Conservation (phyloP, 2,113 vertebrate genomes). For the Glaucidium brasilianum region DNA sequence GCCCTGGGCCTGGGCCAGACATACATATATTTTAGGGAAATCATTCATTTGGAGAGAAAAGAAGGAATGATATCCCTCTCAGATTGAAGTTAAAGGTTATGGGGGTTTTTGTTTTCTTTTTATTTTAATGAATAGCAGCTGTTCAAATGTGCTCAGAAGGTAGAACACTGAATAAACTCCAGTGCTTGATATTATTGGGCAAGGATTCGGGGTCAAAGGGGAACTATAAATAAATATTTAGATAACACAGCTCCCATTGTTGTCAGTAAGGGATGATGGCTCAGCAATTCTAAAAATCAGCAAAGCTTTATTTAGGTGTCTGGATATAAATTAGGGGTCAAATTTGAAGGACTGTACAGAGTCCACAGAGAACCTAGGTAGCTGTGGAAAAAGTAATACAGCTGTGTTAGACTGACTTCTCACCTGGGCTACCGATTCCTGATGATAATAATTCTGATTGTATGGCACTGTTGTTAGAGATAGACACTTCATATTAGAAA, state of each 20-base stretch:
- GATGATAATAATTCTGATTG: background rate
- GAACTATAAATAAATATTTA: conserved; percentile 44
- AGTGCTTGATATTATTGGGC: background rate
- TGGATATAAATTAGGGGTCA: background rate
- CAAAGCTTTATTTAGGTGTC: background rate
- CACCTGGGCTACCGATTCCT: background rate
- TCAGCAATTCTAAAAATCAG: conserved; percentile 24
- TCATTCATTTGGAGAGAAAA: conserved; percentile 60
- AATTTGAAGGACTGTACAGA: background rate
- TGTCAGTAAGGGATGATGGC: background rate
- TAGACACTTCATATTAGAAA: background rate
- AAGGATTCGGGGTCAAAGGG: background rate
- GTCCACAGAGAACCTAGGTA: background rate
- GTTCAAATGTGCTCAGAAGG: conserved; percentile 9
- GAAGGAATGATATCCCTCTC: conserved; percentile 23
- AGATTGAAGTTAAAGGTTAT: background rate
- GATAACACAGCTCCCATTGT: background rate
- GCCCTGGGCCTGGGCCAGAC: background rate
- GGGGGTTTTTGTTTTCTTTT: background rate
- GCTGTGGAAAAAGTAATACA: background rate
- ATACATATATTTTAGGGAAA: conserved; percentile 53
- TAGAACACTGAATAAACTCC: background rate
- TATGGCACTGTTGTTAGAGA: background rate
- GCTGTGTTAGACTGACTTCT: background rate
- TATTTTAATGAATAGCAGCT: conserved; percentile 46